phyloP scores from a whole-genome alignment of 2,888 invertebrate genomes.

The Microctonus hyperodae region DNA sequence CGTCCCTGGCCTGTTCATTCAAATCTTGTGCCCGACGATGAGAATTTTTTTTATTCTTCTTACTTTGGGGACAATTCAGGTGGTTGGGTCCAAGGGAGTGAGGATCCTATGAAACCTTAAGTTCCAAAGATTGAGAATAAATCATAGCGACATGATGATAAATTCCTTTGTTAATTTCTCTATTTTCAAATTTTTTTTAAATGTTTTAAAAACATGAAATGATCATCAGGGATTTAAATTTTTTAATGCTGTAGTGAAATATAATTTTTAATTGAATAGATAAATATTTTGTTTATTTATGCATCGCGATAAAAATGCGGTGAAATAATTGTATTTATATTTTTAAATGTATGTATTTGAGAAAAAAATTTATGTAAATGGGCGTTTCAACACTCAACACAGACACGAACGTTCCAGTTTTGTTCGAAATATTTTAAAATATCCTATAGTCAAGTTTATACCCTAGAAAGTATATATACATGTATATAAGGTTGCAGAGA shows the following conservation, averaged over 20 bases:
- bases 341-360: slow-evolving; percentile 2
- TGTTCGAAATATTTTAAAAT: slow-evolving; percentile 29
- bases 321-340: slow-evolving; percentile 1
- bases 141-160: not conserved
- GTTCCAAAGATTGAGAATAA: not conserved
- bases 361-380: slow-evolving; percentile 11
- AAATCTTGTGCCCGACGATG: slow-evolving; percentile 38
- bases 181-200: not conserved
- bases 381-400: slow-evolving; percentile 13
- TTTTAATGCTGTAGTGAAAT: no score
- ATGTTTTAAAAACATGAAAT: no score
- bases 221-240: no score
- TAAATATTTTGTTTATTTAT: no score
- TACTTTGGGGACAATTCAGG: slow-evolving; percentile 40
- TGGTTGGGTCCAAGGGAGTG: slow-evolving; percentile 15
- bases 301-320: no score
- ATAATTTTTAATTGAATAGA: no score
- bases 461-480: slow-evolving; percentile 37
- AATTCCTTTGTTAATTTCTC: not conserved
- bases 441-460: slow-evolving; percentile 39
- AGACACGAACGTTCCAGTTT: not conserved
- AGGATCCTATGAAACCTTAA: not conserved
- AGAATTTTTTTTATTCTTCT: slow-evolving; percentile 37
- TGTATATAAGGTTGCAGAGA: slow-evolving; percentile 33
- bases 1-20: slow-evolving; percentile 46